Evolutionary conservation across 2,888 invertebrate species (phyloP).

Genomic region (Acleris sparsana): DNA sequence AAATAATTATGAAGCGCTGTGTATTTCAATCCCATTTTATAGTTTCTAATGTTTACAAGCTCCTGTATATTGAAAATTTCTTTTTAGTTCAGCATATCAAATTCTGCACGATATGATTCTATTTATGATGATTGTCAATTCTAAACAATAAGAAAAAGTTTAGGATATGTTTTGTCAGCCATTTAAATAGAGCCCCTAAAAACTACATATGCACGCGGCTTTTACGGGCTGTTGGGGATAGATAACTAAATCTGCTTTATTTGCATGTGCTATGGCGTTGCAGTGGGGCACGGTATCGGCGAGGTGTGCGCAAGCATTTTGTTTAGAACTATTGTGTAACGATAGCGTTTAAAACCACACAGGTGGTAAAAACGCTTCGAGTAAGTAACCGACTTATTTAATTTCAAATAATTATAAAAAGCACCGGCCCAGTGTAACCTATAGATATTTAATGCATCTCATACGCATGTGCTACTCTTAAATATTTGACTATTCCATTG

Average conservation of each 20-base stretch:
- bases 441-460: too few species aligned
- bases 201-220: not conserved
- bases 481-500: too few species aligned
- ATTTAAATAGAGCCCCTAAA: slow-evolving; percentile 1
- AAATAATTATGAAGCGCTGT: too few species aligned
- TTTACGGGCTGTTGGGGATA: slow-evolving; percentile 3
- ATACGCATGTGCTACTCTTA: too few species aligned
- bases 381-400: too few species aligned
- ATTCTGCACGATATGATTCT: not conserved
- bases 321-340: not conserved
- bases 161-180: not conserved
- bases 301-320: not conserved
- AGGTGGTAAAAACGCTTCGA: too few species aligned
- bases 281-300: not conserved
- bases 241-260: slow-evolving; percentile 29
- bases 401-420: too few species aligned
- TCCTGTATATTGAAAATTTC: too few species aligned
- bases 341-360: not conserved
- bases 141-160: not conserved
- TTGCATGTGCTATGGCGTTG: not conserved
- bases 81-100: too few species aligned
- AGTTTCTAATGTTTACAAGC: too few species aligned
- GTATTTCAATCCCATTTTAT: too few species aligned
- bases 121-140: not conserved
- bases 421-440: too few species aligned